phyloP scores from a whole-genome alignment of 2,797 vertebrate species.

The Myotis findleyi region DNA sequence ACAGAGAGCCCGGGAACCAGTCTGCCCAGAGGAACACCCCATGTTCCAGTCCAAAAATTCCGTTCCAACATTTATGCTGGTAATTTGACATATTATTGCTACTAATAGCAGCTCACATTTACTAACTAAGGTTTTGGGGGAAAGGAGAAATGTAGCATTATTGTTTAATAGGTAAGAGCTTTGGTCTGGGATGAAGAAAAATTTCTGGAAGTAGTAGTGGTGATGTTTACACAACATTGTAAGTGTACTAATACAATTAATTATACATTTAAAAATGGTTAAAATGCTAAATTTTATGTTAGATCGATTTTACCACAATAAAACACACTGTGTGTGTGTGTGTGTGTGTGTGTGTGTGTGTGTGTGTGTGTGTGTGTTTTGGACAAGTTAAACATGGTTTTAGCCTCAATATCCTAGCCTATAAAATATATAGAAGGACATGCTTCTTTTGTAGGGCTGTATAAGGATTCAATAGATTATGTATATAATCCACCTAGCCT shows the following conservation, averaged over 20 bases:
- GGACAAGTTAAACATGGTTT: background rate
- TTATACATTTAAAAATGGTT: background rate
- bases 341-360: background rate
- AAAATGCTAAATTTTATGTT: background rate
- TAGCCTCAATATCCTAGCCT: background rate
- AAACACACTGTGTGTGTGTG: background rate
- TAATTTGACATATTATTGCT: background rate
- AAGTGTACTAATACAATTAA: background rate
- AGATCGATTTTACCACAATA: background rate
- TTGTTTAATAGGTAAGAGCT: background rate
- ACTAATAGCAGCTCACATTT: background rate
- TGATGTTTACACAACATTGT: background rate
- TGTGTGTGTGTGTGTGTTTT: background rate
- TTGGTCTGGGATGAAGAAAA: background rate
- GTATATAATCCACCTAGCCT: background rate
- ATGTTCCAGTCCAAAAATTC: too few species aligned
- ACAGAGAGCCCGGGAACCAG: too few species aligned
- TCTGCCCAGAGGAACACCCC: too few species aligned
- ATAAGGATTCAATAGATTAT: background rate
- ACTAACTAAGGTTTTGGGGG: background rate
- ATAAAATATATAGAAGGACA: background rate
- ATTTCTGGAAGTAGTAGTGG: background rate
- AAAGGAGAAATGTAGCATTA: background rate
- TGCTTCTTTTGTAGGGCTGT: background rate
- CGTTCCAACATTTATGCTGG: background rate